Conservation (phyloP, 2,113 vertebrate species). For the Argyrosomus japonicus region DNA sequence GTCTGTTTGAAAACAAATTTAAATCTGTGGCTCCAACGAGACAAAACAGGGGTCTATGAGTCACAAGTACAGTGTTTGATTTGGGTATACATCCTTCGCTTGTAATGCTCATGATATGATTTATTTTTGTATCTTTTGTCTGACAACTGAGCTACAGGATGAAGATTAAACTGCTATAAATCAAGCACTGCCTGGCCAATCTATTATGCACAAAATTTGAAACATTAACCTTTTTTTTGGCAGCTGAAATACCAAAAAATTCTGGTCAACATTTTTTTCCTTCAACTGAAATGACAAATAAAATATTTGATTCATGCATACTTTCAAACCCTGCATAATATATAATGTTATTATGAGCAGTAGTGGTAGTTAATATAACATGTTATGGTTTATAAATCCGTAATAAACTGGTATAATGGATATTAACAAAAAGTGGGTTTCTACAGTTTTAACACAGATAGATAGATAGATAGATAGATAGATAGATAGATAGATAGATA, state of each 20-base stretch:
- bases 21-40: not conserved
- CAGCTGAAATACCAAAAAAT: not conserved
- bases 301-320: not conserved
- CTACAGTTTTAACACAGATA: not conserved
- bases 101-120: not conserved
- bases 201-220: not conserved
- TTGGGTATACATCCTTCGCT: not conserved
- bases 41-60: not conserved
- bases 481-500: too few species aligned
- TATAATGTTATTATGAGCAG: not conserved
- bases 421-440: too few species aligned
- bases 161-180: too few species aligned
- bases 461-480: too few species aligned
- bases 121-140: not conserved
- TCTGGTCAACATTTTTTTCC: not conserved
- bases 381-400: not conserved
- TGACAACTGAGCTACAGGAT: too few species aligned
- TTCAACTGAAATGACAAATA: not conserved
- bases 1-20: too few species aligned
- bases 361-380: not conserved
- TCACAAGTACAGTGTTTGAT: not conserved
- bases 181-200: too few species aligned
- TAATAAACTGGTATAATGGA: not conserved
- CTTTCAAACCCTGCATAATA: not conserved
- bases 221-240: too few species aligned